A percentile compares a stretch with the other conserved stretches of the same genome.
Evolutionary conservation across 2,797 vertebrate species (phyloP).

Genomic region (Syncerus caffer): DNA sequence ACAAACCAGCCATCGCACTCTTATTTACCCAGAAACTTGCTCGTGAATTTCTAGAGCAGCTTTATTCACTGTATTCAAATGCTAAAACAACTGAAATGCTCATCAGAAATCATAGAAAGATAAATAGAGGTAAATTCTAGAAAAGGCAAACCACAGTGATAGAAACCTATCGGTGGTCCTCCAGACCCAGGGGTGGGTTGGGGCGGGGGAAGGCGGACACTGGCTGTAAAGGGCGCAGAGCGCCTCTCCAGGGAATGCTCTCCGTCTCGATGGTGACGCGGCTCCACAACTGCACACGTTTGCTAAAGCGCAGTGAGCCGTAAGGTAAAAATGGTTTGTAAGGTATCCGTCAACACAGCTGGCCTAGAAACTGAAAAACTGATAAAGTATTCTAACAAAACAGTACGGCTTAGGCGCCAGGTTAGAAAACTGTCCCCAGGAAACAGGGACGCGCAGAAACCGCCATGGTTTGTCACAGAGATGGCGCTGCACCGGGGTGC

Average conservation of each 20-base stretch:
- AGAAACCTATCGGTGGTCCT: neutral
- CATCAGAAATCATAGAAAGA: neutral
- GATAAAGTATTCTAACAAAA: neutral
- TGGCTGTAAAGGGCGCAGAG: neutral
- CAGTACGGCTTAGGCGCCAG: neutral
- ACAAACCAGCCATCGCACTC: accelerated
- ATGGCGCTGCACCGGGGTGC: neutral
- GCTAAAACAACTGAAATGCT: neutral
- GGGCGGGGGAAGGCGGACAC: accelerated
- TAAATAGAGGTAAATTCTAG: neutral
- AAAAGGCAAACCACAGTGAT: neutral
- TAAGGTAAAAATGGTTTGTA: accelerated
- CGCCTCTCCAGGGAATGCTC: neutral
- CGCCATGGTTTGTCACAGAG: neutral
- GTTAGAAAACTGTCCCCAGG: neutral
- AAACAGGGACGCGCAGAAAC: accelerated
- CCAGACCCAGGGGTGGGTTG: accelerated
- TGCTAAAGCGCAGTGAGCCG: neutral
- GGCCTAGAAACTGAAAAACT: neutral
- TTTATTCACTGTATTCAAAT: neutral
- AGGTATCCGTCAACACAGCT: neutral
- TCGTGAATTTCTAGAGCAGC: neutral
- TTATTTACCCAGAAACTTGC: neutral
- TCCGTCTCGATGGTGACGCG: accelerated
- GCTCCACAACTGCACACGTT: neutral